Evolutionary conservation across 2,113 vertebrate genomes (phyloP).

Genomic region (Hiodon alosoides): DNA sequence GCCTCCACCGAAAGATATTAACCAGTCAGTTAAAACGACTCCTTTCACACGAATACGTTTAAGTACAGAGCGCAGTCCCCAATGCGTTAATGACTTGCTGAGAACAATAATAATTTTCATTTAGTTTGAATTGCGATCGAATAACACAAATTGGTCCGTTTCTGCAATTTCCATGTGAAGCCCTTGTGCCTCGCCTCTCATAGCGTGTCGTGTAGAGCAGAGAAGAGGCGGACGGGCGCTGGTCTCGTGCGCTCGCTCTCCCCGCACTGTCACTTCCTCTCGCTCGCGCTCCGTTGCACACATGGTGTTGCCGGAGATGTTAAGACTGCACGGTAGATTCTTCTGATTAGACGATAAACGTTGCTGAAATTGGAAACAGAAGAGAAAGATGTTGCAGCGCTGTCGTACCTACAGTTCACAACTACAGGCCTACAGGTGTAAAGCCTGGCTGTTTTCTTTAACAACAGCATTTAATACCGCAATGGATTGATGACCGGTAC

Average conservation of each 20-base stretch:
- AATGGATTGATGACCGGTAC: not conserved
- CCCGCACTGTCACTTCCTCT: constrained; percentile 33
- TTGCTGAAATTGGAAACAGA: constrained; percentile 26
- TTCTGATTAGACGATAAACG: constrained; percentile 41
- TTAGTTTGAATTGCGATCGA: too few relatives aligned
- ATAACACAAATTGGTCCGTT: too few relatives aligned
- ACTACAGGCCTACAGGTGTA: too few relatives aligned
- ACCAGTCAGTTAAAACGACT: too few relatives aligned
- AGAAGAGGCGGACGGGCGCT: constrained; percentile 40
- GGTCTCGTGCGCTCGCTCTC: constrained; percentile 25
- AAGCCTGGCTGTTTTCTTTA: not conserved
- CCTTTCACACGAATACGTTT: too few relatives aligned
- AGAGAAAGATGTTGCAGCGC: not conserved
- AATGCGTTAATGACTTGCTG: too few relatives aligned
- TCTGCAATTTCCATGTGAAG: not conserved
- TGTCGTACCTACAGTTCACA: not conserved
- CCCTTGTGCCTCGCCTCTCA: not conserved
- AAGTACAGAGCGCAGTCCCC: too few relatives aligned
- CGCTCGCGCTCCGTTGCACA: constrained; percentile 52
- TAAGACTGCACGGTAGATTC: constrained; percentile 44
- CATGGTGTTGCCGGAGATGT: constrained; percentile 41
- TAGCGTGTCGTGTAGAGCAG: constrained; percentile 31
- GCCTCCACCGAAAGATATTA: too few relatives aligned
- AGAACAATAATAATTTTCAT: too few relatives aligned
- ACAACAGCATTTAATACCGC: not conserved